Conservation (phyloP, 2,113 vertebrate genomes). For the Hiodon alosoides region DNA sequence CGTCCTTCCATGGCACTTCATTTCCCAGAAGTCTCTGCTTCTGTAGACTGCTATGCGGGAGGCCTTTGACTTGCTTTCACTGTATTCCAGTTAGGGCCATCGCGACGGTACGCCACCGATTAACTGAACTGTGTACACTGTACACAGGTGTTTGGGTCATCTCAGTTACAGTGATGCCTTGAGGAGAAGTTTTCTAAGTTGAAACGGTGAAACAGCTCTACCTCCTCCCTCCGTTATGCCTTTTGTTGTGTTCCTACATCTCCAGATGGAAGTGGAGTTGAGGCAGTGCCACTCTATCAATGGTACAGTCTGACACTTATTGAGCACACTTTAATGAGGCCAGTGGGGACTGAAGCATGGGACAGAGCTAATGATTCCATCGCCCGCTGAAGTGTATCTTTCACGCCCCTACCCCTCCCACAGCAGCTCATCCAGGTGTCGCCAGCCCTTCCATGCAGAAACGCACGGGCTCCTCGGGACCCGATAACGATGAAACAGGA, state of each 20-base stretch:
- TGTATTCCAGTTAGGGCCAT: conserved; percentile 7
- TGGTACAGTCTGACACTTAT: background rate
- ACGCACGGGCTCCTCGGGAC: background rate
- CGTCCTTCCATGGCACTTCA: background rate
- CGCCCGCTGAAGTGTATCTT: background rate
- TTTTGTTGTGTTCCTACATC: background rate
- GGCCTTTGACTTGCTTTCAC: conserved; percentile 5
- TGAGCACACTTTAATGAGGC: background rate
- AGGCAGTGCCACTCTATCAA: too few relatives aligned
- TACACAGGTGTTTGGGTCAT: background rate
- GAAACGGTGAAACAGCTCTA: too few relatives aligned
- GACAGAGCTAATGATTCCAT: conserved; percentile 1
- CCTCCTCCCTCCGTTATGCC: background rate
- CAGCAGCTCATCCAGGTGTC: background rate
- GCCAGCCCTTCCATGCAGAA: background rate
- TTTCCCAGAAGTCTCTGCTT: too few relatives aligned
- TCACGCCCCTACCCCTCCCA: background rate
- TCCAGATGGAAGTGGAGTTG: background rate
- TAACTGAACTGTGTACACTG: background rate
- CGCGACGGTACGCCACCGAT: background rate
- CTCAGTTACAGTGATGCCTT: background rate
- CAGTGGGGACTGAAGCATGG: too few relatives aligned
- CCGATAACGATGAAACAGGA: background rate
- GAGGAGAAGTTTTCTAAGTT: background rate
- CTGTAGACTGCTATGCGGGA: background rate